phyloP scores from a whole-genome alignment of 2,888 invertebrate genomes.

The Conomelus anceps region DNA sequence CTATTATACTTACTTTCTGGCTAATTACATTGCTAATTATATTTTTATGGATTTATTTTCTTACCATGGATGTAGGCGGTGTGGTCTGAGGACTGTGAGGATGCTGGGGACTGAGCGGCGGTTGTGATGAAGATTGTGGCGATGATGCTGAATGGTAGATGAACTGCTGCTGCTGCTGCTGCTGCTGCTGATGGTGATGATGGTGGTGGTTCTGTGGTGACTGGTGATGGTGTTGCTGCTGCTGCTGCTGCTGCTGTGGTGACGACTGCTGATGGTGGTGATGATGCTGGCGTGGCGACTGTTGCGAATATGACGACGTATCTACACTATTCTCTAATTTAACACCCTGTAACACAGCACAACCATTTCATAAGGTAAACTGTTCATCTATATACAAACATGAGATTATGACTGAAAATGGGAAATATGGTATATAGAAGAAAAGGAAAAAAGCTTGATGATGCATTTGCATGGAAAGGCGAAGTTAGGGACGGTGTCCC shows the following conservation, averaged over 20 bases:
- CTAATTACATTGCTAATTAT: no score
- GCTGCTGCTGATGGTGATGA: conserved; percentile 47
- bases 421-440: no score
- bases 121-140: conserved; percentile 25
- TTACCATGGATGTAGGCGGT: conserved; percentile 28
- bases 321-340: conserved; percentile 55
- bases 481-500: no score
- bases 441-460: no score
- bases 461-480: no score
- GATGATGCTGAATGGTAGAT: conserved; percentile 16
- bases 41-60: not conserved
- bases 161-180: conserved; percentile 41
- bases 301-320: conserved; percentile 47
- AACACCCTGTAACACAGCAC: conserved; percentile 44
- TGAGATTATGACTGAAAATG: not conserved
- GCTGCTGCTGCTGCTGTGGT: conserved; percentile 45
- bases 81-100: conserved; percentile 30
- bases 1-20: no score
- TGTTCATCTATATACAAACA: not conserved
- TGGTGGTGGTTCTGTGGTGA: no score
- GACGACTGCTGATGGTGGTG: conserved; percentile 50
- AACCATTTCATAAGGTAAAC: conserved; percentile 31
- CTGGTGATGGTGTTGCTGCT: conserved; percentile 37
- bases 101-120: conserved; percentile 26
- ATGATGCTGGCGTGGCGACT: conserved; percentile 37